These are phyloP conservation scores for Prietella phreatophila DNA, from an alignment of 2,113 vertebrate species.

Conservation along the genomic window DNA sequence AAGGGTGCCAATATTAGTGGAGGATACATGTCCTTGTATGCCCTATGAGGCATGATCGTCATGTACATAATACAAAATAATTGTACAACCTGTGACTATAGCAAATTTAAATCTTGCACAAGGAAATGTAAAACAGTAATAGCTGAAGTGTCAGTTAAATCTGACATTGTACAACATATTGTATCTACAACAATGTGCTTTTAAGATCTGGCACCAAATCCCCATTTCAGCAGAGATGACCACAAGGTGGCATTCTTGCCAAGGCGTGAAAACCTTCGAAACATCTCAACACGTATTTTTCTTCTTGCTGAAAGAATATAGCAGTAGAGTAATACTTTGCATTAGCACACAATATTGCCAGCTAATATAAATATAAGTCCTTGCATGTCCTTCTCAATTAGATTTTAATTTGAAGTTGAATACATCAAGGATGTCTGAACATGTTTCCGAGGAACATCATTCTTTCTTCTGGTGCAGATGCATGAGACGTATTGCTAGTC, in stretches of 20 bases:
- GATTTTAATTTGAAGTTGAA: conserved; percentile 7
- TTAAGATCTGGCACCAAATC: background rate
- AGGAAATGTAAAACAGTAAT: background rate
- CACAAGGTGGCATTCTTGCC: conserved; percentile 67
- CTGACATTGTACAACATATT: background rate
- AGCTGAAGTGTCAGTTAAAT: background rate
- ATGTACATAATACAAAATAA: background rate
- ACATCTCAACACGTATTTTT: background rate
- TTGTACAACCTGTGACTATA: background rate
- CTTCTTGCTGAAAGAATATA: background rate
- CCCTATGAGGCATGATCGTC: background rate
- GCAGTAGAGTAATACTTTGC: background rate
- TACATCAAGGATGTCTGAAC: conserved; percentile 3
- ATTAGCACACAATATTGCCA: background rate
- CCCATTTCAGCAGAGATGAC: background rate
- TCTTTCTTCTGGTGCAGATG: conserved; percentile 28
- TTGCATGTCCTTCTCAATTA: background rate
- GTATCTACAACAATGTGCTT: background rate
- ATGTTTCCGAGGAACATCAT: conserved; percentile 2
- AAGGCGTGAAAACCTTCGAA: conserved; percentile 6
- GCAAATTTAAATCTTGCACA: background rate
- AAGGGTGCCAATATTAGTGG: no score
- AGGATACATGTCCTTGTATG: background rate
- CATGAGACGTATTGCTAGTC: background rate
- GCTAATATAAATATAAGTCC: conserved; percentile 2